Conservation (phyloP, 1,140 invertebrate genomes). For the Melipona quadrifasciata region DNA sequence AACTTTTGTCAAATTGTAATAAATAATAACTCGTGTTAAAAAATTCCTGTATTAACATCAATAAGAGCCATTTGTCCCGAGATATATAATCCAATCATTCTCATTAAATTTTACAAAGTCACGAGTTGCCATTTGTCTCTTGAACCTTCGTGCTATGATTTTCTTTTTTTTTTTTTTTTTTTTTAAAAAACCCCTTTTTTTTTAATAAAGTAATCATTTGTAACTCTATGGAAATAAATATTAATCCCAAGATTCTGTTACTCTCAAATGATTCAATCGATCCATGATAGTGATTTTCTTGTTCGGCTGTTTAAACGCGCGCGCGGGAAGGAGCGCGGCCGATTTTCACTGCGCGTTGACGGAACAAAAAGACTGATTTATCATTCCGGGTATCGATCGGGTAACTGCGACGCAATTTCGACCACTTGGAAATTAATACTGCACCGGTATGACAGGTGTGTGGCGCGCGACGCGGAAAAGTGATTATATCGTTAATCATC, state of each 20-base stretch:
- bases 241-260: conserved; percentile 72
- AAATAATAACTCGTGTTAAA: no score
- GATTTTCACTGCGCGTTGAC: background rate
- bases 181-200: no score
- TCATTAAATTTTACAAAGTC: no score
- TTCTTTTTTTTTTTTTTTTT: no score
- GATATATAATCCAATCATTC: no score
- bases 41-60: no score
- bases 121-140: no score
- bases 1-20: no score
- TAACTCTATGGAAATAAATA: conserved; percentile 6
- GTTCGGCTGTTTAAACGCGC: conserved; percentile 18
- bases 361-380: conserved; percentile 13
- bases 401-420: conserved; percentile 14
- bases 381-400: conserved; percentile 12
- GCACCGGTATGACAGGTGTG: conserved; percentile 19
- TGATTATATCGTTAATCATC: conserved; percentile 52
- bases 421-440: conserved; percentile 44
- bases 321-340: background rate
- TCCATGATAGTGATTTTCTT: conserved; percentile 80
- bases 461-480: conserved; percentile 38
- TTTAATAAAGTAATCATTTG: background rate
- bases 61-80: no score
- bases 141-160: no score
- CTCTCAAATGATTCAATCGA: conserved; percentile 79